Evolutionary conservation across 2,797 vertebrate species (phyloP), one percentile per base, ranked within the genome.

Genomic region (Menidia menidia): DNA sequence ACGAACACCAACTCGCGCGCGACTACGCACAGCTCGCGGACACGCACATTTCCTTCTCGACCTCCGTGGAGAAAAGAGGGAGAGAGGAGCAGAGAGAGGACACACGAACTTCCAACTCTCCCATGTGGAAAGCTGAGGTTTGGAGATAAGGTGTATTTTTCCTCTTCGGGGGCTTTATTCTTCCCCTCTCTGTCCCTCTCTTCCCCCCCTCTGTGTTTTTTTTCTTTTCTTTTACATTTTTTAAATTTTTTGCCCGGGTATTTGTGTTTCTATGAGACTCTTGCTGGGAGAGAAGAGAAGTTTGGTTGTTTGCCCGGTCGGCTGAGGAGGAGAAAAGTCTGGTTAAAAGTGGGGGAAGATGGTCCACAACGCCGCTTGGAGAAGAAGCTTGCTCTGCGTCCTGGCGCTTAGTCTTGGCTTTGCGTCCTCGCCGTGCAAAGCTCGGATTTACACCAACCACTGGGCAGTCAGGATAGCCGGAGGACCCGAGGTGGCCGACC

Each of bases 391-490:
- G 74, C 84, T 97, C 83, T 97, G 95, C 89, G 88, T 95, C 86
- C 91, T 98, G 87, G 94, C 90, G 82, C 94, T 97, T 83, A 91
- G 94, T 86, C 93, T 96, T 73, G 93, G 96, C 87, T 94, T 95
- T 80, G 90, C 95, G 85, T 91, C 94, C 78, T 94, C 95, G 61
- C 94, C 94, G 92, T 97, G 96, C 94, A 85, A 93, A 86, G 95
- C 96, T 92, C 96, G 96, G 89, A 94, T 97, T 83, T 99, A 97
- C 95, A 98, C 97, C 90, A 99, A 99, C 96, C 97, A 99, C 94
- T 99, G 98, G 98, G 98, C 98, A 75, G 96, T 99, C 81, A 94
- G 96, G 92, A 98, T 99, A 92, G 67, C 92, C 59, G 97, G 97
- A 64, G 98, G 97, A 87, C 79, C 93, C 57, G 90, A 93, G 41